Evolutionary conservation across 2,888 invertebrate species (phyloP).

Genomic region (Orthosia gothica): DNA sequence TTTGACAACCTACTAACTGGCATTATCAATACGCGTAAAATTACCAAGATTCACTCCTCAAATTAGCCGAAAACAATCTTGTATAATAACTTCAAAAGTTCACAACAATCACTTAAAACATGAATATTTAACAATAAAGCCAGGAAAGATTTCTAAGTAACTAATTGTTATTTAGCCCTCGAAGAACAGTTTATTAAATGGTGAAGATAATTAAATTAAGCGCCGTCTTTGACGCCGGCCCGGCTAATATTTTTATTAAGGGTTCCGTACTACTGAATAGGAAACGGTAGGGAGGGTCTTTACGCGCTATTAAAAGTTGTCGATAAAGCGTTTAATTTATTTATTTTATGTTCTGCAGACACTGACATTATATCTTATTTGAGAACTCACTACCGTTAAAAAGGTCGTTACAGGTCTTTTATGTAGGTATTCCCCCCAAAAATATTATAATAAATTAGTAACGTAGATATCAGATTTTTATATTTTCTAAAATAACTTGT

Average conservation of each 20-base stretch:
- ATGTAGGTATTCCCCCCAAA: too few species aligned
- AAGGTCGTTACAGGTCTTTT: not conserved
- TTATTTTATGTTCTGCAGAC: not conserved
- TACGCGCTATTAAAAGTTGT: constrained; percentile 13
- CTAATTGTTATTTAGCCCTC: constrained; percentile 82
- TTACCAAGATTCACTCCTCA: not conserved
- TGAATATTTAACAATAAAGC: constrained; percentile 65
- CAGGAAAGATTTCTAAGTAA: constrained; percentile 71
- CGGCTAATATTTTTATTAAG: constrained; percentile 88
- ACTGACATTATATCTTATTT: not conserved
- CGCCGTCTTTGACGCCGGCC: constrained; percentile 88
- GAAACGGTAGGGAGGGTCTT: constrained; percentile 50
- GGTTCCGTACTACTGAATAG: constrained; percentile 69
- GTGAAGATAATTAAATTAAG: constrained; percentile 89
- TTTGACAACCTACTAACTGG: not conserved
- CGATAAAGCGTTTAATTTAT: constrained; percentile 21
- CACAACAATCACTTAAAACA: constrained; percentile 53
- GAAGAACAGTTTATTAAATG: constrained; percentile 86
- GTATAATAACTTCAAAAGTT: constrained; percentile 42
- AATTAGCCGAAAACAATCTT: constrained; percentile 34
- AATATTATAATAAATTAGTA: too few species aligned
- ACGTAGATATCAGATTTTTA: too few species aligned
- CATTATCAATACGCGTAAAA: not conserved
- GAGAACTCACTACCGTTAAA: not conserved
- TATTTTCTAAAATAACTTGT: too few species aligned